Conservation (phyloP, 1,140 invertebrate species). For the Drosophila orosa region DNA sequence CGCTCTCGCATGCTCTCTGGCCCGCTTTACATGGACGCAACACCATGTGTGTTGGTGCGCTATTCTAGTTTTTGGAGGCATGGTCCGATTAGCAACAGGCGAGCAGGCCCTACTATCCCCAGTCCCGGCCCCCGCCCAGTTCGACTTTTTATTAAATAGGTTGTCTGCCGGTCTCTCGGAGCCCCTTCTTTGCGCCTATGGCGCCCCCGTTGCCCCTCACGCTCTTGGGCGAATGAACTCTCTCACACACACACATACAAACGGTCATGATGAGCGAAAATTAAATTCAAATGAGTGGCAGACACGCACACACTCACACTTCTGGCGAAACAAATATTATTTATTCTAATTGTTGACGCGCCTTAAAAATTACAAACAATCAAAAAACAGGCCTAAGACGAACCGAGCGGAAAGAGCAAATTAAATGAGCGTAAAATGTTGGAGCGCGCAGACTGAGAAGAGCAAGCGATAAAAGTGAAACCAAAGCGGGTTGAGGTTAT, state of each 20-base stretch:
- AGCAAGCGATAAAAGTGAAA: conserved; percentile 18
- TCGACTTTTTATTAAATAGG: conserved; percentile 54
- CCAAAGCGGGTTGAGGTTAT: conserved; percentile 15
- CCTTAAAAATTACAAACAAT: conserved; percentile 30
- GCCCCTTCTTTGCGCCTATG: background rate
- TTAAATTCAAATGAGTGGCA: conserved; percentile 47
- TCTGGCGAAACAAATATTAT: conserved; percentile 27
- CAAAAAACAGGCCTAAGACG: conserved; percentile 39
- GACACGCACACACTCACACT: conserved; percentile 18
- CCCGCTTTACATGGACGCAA: conserved; percentile 12
- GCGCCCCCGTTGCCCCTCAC: background rate
- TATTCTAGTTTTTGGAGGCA: conserved; percentile 63
- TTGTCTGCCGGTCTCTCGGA: conserved; percentile 17
- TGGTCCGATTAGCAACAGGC: conserved; percentile 73
- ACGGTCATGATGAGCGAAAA: conserved; percentile 24
- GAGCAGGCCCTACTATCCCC: background rate
- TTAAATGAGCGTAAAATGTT: conserved; percentile 25
- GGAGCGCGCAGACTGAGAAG: conserved; percentile 11
- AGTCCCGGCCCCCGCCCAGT: conserved; percentile 15
- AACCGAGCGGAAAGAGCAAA: conserved; percentile 32
- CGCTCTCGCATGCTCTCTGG: conserved; percentile 22
- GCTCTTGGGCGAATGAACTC: conserved; percentile 53
- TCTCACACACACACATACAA: conserved; percentile 13
- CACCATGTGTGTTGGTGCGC: conserved; percentile 33
- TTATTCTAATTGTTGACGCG: conserved; percentile 55